Conservation (phyloP, 2,113 vertebrate genomes). For the Leucoraja erinaceus region DNA sequence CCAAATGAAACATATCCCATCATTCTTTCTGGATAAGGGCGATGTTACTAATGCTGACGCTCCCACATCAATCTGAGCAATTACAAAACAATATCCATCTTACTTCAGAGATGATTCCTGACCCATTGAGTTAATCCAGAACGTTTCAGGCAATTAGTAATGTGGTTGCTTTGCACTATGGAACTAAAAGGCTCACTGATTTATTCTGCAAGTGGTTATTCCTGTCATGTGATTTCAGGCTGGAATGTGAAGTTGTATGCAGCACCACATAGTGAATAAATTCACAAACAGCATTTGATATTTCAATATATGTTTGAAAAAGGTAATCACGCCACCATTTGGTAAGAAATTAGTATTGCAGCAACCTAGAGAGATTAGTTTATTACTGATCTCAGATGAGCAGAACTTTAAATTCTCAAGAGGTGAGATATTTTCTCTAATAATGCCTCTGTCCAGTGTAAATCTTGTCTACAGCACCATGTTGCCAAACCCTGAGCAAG, state of each 20-base stretch:
- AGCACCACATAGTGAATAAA: not conserved
- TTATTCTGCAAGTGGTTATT: not conserved
- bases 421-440: not conserved
- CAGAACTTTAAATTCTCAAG: not conserved
- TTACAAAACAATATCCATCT: too few relatives aligned
- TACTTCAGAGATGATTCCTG: too few relatives aligned
- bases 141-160: not conserved
- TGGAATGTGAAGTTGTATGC: not conserved
- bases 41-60: not conserved
- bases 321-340: not conserved
- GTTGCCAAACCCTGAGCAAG: not conserved
- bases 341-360: constrained; percentile 1
- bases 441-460: not conserved
- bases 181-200: not conserved
- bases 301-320: not conserved
- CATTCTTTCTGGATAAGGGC: not conserved
- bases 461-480: not conserved
- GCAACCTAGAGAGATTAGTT: not conserved
- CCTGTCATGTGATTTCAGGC: not conserved
- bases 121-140: too few relatives aligned
- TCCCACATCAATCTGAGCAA: not conserved
- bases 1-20: not conserved
- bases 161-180: not conserved
- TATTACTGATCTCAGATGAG: not conserved
- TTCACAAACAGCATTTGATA: not conserved